Conservation (phyloP, 1,140 invertebrate species). For the Ceratosolen solmsi region DNA sequence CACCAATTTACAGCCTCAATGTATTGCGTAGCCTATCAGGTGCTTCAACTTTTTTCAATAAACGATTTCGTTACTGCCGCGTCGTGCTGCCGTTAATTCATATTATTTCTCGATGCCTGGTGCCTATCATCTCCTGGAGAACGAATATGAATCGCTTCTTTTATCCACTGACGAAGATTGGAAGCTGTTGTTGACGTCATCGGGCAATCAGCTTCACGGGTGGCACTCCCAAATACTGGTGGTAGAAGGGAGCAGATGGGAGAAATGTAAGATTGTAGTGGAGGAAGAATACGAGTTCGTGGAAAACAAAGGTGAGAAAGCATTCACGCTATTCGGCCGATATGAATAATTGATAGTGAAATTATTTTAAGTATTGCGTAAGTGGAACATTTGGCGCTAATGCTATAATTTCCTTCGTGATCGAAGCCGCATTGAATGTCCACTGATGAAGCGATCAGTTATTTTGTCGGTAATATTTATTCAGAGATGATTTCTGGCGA, state of each 20-base stretch:
- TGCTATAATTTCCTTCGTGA: background rate
- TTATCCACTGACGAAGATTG: background rate
- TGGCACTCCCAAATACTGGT: constrained; percentile 23
- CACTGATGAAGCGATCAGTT: background rate
- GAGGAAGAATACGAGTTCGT: background rate
- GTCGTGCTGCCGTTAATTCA: background rate
- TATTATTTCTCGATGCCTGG: background rate
- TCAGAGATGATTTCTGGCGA: background rate
- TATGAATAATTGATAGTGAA: constrained; percentile 46
- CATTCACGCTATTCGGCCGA: constrained; percentile 23
- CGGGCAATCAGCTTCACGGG: background rate
- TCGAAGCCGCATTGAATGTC: background rate
- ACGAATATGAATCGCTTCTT: background rate
- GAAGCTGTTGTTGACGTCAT: background rate
- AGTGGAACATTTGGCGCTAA: background rate
- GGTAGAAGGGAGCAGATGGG: too few species aligned
- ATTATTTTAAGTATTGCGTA: constrained; percentile 23
- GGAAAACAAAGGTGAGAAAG: constrained; percentile 47
- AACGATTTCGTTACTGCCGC: constrained; percentile 8
- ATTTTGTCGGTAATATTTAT: background rate
- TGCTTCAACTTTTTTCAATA: background rate
- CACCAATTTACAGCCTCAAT: too few species aligned
- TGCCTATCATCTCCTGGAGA: background rate
- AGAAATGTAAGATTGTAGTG: background rate
- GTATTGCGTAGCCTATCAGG: too few species aligned